These are phyloP conservation scores for Musca domestica DNA, from an alignment of 1,140 invertebrate genomes.

Conservation along the genomic window DNA sequence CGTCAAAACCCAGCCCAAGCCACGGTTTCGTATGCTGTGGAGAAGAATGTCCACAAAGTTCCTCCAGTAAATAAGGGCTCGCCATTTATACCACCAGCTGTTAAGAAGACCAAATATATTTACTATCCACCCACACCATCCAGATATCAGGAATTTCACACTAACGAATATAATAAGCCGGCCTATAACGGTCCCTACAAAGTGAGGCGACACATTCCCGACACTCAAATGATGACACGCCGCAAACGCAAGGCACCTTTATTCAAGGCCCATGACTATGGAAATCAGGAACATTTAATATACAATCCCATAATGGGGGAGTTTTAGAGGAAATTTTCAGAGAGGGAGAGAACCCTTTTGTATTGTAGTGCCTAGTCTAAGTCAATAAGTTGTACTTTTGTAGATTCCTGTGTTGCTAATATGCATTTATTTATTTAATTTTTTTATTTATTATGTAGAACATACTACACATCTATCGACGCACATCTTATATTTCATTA, in stretches of 20 bases:
- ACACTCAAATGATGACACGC: conserved; percentile 4
- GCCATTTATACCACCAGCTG: conserved; percentile 42
- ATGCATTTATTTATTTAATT: conserved; percentile 20
- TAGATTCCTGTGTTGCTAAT: conserved; percentile 3
- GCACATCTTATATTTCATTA: too few species aligned
- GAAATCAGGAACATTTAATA: conserved; percentile 45
- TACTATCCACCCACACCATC: conserved; percentile 32
- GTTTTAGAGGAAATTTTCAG: conserved; percentile 23
- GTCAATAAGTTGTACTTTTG: conserved; percentile 8
- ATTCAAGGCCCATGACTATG: conserved; percentile 40
- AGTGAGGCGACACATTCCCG: conserved; percentile 40
- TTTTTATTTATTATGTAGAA: not conserved
- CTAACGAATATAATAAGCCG: not conserved
- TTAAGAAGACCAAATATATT: conserved; percentile 46
- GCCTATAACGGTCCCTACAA: conserved; percentile 33
- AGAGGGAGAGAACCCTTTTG: not conserved
- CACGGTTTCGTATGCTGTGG: conserved; percentile 37
- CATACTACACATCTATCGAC: not conserved
- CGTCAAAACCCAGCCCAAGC: conserved; percentile 29
- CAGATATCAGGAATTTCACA: conserved; percentile 17
- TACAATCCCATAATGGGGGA: conserved; percentile 47
- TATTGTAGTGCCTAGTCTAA: conserved; percentile 3
- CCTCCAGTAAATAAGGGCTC: conserved; percentile 27
- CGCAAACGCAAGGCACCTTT: conserved; percentile 24
- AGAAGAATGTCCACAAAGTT: conserved; percentile 46